Conservation (phyloP, 30 jellyfish, hydroid and myxozoan species). For the Pelagia noctiluca region DNA sequence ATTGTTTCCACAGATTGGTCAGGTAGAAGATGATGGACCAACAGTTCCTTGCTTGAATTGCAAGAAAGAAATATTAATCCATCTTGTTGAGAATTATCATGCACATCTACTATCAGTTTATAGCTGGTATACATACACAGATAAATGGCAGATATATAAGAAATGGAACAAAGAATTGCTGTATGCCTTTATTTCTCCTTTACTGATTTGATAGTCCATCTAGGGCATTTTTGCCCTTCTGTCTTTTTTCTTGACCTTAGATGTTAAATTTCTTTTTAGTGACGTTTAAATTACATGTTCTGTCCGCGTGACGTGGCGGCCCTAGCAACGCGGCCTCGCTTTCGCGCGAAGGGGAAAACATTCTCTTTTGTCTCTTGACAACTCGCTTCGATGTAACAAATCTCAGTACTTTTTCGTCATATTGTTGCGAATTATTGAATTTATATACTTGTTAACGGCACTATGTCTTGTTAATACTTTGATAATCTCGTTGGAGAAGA, state of each 20-base stretch:
- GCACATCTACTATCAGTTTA: slow-evolving; percentile 8
- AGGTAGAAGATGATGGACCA: too few relatives aligned
- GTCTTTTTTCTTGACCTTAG: not conserved
- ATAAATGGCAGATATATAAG: too few relatives aligned
- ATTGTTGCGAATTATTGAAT: not conserved
- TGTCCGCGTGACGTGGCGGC: slow-evolving; percentile 19
- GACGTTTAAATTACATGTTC: not conserved
- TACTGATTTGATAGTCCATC: too few relatives aligned
- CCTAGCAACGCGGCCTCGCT: slow-evolving; percentile 25
- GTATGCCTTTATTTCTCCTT: too few relatives aligned
- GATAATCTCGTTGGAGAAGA: slow-evolving; percentile 15
- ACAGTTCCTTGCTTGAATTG: too few relatives aligned
- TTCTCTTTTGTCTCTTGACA: slow-evolving; percentile 13
- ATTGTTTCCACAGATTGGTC: too few relatives aligned
- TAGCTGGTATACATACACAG: slow-evolving; percentile 17
- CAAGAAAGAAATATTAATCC: not conserved
- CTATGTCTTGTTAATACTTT: slow-evolving; percentile 1
- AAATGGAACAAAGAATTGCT: too few relatives aligned
- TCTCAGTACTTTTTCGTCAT: slow-evolving; percentile 7
- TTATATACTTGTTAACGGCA: not conserved
- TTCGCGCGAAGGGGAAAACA: slow-evolving; percentile 13
- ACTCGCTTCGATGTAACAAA: not conserved
- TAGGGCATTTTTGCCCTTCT: not conserved
- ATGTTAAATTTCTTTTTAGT: not conserved
- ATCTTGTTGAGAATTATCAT: slow-evolving; percentile 7